These are phyloP conservation scores for Diarsia rubi DNA, from an alignment of 2,888 invertebrate genomes.

Conservation along the genomic window DNA sequence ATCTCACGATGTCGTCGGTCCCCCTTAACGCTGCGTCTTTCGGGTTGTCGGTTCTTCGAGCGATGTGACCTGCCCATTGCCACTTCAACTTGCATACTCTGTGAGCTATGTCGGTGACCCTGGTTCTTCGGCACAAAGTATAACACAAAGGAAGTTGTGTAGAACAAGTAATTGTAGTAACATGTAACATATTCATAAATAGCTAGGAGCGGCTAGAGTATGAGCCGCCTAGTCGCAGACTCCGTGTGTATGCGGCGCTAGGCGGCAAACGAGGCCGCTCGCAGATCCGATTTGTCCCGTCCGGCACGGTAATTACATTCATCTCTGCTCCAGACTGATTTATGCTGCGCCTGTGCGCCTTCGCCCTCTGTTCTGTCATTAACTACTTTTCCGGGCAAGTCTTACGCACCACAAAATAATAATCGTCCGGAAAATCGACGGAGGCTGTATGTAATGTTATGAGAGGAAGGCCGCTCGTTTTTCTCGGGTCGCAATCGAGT, in stretches of 20 bases:
- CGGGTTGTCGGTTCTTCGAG: no score
- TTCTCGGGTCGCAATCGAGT: constrained; percentile 89
- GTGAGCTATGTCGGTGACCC: no score
- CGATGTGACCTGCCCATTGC: no score
- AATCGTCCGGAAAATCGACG: constrained; percentile 90
- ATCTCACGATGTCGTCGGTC: no score
- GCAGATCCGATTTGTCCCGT: constrained; percentile 80
- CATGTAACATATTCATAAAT: not conserved
- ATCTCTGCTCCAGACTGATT: constrained; percentile 85
- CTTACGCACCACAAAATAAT: constrained; percentile 91
- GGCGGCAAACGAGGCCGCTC: constrained; percentile 68
- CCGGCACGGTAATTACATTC: constrained; percentile 83
- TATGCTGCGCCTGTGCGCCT: constrained; percentile 77
- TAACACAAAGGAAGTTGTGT: not conserved
- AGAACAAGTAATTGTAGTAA: not conserved
- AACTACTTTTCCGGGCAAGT: constrained; percentile 86
- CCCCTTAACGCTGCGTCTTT: no score
- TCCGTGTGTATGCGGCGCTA: constrained; percentile 28
- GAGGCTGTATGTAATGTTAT: constrained; percentile 91
- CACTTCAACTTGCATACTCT: no score
- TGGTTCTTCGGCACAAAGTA: no score
- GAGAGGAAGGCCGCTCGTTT: constrained; percentile 89
- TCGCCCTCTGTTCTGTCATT: constrained; percentile 80
- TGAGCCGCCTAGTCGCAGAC: constrained; percentile 12
- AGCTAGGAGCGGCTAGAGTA: not conserved